Conservation (phyloP, 2,113 vertebrate species). For the Platysteira castanea region DNA sequence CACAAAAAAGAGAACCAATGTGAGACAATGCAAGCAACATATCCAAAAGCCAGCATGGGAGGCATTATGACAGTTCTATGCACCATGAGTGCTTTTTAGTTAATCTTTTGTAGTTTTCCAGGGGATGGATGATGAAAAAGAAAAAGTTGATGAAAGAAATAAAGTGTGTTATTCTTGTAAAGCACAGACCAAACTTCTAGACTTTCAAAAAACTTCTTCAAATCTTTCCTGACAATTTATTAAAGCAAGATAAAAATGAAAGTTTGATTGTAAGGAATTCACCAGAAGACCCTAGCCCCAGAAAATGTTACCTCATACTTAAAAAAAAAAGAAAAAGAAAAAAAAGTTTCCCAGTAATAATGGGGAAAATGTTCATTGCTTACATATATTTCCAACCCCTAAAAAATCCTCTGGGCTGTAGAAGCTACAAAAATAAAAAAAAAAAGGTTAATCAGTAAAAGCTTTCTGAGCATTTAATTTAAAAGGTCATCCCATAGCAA, state of each 20-base stretch:
- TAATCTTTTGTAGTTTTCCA: background rate
- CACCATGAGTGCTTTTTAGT: background rate
- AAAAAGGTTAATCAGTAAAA: background rate
- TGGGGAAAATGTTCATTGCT: background rate
- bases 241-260: background rate
- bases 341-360: background rate
- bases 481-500: background rate
- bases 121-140: background rate
- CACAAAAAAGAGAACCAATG: background rate
- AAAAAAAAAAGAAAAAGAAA: fast-evolving
- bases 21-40: background rate
- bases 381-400: background rate
- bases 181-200: background rate
- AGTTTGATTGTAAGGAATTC: background rate
- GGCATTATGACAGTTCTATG: background rate
- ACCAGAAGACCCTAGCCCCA: background rate
- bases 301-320: background rate
- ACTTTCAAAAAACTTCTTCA: background rate
- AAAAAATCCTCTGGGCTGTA: background rate
- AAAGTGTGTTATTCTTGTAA: background rate
- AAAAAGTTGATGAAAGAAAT: background rate
- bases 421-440: background rate
- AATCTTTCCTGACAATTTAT: background rate
- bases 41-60: background rate
- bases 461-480: background rate